These are phyloP conservation scores for Cygnus olor DNA, from an alignment of 2,797 vertebrate genomes.

Conservation along the genomic window DNA sequence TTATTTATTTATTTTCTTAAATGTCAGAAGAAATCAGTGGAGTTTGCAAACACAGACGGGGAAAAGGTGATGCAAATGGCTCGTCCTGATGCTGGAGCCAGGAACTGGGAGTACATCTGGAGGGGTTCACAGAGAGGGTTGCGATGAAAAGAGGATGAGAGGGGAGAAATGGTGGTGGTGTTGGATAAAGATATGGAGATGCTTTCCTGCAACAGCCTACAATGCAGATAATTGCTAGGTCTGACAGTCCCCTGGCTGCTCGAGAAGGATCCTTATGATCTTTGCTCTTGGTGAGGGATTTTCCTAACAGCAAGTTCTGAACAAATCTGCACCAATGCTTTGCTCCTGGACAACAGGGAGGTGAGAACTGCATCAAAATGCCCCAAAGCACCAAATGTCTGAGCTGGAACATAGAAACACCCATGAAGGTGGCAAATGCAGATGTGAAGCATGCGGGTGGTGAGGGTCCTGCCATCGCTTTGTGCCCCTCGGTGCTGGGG, in stretches of 20 bases:
- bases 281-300: neutral
- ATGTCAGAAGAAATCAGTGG: neutral
- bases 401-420: neutral
- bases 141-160: neutral
- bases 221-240: neutral
- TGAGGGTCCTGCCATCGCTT: neutral
- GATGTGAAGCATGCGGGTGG: accelerated
- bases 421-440: accelerated
- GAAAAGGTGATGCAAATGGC: neutral
- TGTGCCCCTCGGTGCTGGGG: neutral
- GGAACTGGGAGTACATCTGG: neutral
- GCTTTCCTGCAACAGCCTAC: neutral
- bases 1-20: neutral
- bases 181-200: accelerated
- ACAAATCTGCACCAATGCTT: neutral
- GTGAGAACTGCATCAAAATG: neutral
- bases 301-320: neutral
- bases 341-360: accelerated
- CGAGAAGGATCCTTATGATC: neutral
- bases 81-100: neutral
- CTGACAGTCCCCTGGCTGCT: neutral
- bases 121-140: neutral
- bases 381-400: neutral
- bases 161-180: neutral
- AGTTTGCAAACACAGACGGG: neutral